A percentile compares a stretch with the other conserved stretches of the same genome.
Conservation (phyloP, 2,888 invertebrate genomes). For the Drosophila rubida region DNA sequence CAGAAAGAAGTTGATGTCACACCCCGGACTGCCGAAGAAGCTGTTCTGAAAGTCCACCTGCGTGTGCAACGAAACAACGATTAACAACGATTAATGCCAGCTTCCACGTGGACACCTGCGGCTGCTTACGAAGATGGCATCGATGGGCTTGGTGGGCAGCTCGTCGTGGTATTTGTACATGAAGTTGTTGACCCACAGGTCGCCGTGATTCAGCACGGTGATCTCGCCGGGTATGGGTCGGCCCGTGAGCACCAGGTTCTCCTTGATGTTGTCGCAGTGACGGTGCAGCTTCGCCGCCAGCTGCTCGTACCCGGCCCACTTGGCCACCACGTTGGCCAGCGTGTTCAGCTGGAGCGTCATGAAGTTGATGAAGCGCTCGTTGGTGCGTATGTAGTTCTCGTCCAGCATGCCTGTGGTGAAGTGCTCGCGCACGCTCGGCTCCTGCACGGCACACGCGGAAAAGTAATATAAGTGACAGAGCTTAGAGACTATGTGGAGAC, state of each 20-base stretch:
- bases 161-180: slow-evolving; percentile 85
- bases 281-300: slow-evolving; percentile 84
- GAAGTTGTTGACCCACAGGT: slow-evolving; percentile 86
- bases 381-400: slow-evolving; percentile 80
- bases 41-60: slow-evolving; percentile 84
- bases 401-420: slow-evolving; percentile 82
- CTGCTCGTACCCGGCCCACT: slow-evolving; percentile 85
- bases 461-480: too few species aligned
- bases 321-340: slow-evolving; percentile 83
- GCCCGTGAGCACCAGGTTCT: slow-evolving; percentile 81
- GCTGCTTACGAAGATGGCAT: slow-evolving; percentile 85
- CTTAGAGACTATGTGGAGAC: too few species aligned
- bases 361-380: slow-evolving; percentile 80
- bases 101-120: too few species aligned
- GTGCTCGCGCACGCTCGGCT: slow-evolving; percentile 73
- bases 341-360: slow-evolving; percentile 78
- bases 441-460: too few species aligned
- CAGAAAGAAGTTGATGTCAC: slow-evolving; percentile 85
- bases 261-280: slow-evolving; percentile 81
- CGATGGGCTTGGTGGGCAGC: slow-evolving; percentile 81
- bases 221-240: slow-evolving; percentile 77
- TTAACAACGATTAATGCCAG: too few species aligned
- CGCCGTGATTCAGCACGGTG: slow-evolving; percentile 86
- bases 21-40: slow-evolving; percentile 84
- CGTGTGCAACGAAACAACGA: too few species aligned